These are phyloP conservation scores for Burhinus bistriatus DNA, from an alignment of 2,113 vertebrate species.

Conservation along the genomic window DNA sequence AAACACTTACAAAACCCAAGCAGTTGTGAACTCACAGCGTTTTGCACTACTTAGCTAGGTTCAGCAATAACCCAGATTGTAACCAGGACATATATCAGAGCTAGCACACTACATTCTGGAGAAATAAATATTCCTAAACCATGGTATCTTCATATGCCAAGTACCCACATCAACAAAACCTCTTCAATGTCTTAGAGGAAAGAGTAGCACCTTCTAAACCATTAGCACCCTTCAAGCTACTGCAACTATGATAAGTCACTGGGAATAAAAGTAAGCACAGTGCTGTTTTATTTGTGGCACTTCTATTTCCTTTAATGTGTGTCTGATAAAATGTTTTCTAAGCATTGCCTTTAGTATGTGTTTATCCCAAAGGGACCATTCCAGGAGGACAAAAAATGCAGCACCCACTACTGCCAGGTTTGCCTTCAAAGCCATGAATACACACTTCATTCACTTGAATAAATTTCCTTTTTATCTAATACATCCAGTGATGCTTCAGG, in stretches of 20 bases:
- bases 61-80: neutral
- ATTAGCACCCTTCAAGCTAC: constrained; percentile 25
- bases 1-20: neutral
- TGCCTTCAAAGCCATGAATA: constrained; percentile 64
- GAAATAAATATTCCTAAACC: neutral
- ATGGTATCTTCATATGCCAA: neutral
- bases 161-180: neutral
- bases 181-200: constrained; percentile 3
- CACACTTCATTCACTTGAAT: constrained; percentile 65
- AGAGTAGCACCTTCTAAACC: constrained; percentile 21
- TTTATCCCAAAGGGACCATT: constrained; percentile 71
- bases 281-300: constrained; percentile 46
- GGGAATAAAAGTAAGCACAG: constrained; percentile 35
- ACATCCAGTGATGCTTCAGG: constrained; percentile 70
- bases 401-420: constrained; percentile 66
- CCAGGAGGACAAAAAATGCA: constrained; percentile 59
- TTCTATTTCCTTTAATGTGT: constrained; percentile 58
- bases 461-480: constrained; percentile 74
- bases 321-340: constrained; percentile 67
- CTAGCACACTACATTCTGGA: neutral
- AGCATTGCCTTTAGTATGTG: constrained; percentile 55
- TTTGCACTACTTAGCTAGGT: neutral
- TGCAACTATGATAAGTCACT: neutral
- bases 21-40: neutral
- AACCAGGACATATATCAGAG: neutral